These are phyloP conservation scores for Sarcophaga rosellei DNA, from an alignment of 2,888 invertebrate genomes.

Conservation along the genomic window DNA sequence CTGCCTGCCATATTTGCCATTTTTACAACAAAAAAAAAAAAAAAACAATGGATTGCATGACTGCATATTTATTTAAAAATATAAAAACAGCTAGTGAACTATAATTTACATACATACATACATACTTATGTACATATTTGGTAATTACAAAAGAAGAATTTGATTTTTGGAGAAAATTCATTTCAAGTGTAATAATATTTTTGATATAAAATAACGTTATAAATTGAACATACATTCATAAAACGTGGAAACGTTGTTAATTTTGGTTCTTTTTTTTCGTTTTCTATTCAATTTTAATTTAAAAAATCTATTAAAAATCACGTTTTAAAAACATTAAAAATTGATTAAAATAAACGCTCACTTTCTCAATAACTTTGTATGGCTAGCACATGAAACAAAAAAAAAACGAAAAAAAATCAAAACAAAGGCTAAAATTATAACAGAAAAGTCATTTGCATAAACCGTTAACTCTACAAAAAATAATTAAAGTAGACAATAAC, in stretches of 20 bases:
- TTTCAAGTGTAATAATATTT: too few relatives aligned
- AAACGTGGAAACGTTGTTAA: not conserved
- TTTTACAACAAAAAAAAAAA: too few relatives aligned
- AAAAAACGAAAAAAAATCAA: not conserved
- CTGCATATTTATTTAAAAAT: not conserved
- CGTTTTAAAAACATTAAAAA: not conserved
- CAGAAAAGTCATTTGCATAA: constrained; percentile 33
- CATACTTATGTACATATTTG: too few relatives aligned
- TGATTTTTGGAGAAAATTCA: too few relatives aligned
- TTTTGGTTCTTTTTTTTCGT: not conserved
- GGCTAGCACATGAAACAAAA: constrained; percentile 4
- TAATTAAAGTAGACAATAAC: constrained; percentile 15
- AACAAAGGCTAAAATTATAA: constrained; percentile 13
- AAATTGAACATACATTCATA: not conserved
- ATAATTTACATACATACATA: not conserved
- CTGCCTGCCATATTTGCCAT: not conserved
- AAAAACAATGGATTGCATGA: not conserved
- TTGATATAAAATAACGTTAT: too few relatives aligned
- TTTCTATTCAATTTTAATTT: not conserved
- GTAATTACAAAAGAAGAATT: not conserved
- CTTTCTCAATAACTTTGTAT: constrained; percentile 1
- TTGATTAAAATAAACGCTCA: not conserved
- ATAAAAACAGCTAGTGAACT: not conserved
- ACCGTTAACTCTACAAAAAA: constrained; percentile 49
- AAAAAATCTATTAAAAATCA: not conserved